Percentiles rank a stretch among this genome's conserved stretches.
Conservation (phyloP, 1,140 invertebrate species). For the Tenebrio molitor region DNA sequence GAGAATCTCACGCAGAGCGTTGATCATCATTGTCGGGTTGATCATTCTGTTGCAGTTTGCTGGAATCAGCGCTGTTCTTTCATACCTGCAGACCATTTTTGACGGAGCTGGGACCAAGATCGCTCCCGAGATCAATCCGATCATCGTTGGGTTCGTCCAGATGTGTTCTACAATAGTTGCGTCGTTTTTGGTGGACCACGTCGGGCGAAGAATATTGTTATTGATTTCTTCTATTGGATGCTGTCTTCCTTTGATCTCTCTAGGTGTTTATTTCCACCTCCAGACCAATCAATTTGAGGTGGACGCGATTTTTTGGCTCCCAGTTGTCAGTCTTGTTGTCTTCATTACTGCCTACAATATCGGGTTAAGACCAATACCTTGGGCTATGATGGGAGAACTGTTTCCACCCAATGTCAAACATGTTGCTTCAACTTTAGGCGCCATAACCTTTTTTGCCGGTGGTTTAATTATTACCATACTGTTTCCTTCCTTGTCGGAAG, state of each 20-base stretch:
- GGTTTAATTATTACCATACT: slow-evolving; percentile 83
- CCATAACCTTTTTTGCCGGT: slow-evolving; percentile 76
- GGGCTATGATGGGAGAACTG: slow-evolving; percentile 86
- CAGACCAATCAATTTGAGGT: slow-evolving; percentile 55
- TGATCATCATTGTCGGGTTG: slow-evolving; percentile 78
- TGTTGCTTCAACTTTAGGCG: slow-evolving; percentile 78
- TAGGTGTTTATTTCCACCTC: slow-evolving; percentile 61
- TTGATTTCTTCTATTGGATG: slow-evolving; percentile 78
- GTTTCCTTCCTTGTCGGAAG: slow-evolving; percentile 72
- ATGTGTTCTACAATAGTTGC: slow-evolving; percentile 76
- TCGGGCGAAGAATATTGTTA: slow-evolving; percentile 80
- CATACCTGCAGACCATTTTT: slow-evolving; percentile 83
- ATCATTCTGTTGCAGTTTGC: slow-evolving; percentile 82
- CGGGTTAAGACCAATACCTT: slow-evolving; percentile 85
- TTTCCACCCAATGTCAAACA: slow-evolving; percentile 82
- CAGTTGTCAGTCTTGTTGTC: slow-evolving; percentile 55
- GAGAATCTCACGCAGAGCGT: slow-evolving; percentile 69
- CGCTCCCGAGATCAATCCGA: slow-evolving; percentile 74
- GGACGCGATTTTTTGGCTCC: slow-evolving; percentile 58
- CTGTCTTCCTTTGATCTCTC: slow-evolving; percentile 57
- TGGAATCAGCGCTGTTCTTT: slow-evolving; percentile 85
- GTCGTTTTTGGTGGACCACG: slow-evolving; percentile 79
- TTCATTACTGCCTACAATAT: slow-evolving; percentile 59
- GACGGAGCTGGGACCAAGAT: slow-evolving; percentile 71
- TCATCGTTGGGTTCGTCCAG: slow-evolving; percentile 82